Percentiles rank a stretch among this genome's conserved stretches.
phyloP scores from a whole-genome alignment of 2,113 vertebrate genomes.

The Microcebus ravelobensis region DNA sequence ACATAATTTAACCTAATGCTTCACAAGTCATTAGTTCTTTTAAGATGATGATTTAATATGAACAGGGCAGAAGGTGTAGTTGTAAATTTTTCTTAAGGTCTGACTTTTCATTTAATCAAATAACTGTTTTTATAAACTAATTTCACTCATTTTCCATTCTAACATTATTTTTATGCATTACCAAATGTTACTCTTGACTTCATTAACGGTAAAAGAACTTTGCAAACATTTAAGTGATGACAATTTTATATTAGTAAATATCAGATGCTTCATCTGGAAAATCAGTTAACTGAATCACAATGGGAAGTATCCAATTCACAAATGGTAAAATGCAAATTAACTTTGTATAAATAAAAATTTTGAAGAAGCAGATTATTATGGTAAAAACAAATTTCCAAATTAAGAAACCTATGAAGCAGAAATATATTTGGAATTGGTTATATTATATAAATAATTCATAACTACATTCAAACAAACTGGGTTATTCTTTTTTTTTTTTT shows the following conservation, averaged over 20 bases:
- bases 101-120: background rate
- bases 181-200: background rate
- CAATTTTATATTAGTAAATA: background rate
- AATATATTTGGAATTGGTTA: background rate
- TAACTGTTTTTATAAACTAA: background rate
- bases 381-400: background rate
- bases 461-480: background rate
- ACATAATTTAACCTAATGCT: constrained; percentile 12
- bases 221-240: background rate
- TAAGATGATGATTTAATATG: background rate
- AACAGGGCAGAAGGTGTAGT: background rate
- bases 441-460: background rate
- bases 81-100: background rate
- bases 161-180: background rate
- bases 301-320: background rate
- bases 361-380: background rate
- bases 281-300: background rate
- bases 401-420: background rate
- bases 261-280: background rate
- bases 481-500: background rate
- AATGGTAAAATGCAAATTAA: constrained; percentile 2
- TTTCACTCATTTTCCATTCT: background rate
- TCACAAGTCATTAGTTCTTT: background rate
- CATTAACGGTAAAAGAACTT: background rate
- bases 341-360: background rate